Percentiles rank a stretch among this genome's conserved stretches.
These are phyloP conservation scores for Benitochromis conjunctus DNA, from an alignment of 2,113 vertebrate genomes.

Conservation along the genomic window DNA sequence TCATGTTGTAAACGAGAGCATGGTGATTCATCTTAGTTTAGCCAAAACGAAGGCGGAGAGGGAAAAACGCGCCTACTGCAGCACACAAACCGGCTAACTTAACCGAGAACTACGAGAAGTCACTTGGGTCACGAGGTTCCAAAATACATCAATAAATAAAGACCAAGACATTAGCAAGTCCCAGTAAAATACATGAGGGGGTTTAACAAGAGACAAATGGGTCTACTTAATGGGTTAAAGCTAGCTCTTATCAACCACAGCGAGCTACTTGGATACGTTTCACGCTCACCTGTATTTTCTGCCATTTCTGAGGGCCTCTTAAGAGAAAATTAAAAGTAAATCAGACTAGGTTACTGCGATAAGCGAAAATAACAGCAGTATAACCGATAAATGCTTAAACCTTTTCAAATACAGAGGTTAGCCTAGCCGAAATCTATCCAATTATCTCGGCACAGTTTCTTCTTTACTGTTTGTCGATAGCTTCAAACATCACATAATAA, in stretches of 20 bases:
- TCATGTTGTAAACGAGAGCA: background rate
- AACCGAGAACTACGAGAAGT: background rate
- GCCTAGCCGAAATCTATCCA: background rate
- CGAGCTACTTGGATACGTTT: conserved; percentile 25
- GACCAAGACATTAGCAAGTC: fast-evolving
- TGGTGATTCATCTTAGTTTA: background rate
- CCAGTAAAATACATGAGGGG: background rate
- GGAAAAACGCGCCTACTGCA: background rate
- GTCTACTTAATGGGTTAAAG: background rate
- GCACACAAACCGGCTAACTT: fast-evolving
- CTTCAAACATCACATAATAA: background rate
- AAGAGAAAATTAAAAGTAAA: background rate
- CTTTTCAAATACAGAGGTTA: background rate
- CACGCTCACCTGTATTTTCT: conserved; percentile 57
- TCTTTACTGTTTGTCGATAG: background rate
- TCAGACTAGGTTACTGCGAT: background rate
- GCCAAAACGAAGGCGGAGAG: background rate
- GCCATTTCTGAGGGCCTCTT: conserved; percentile 34
- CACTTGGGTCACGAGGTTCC: background rate
- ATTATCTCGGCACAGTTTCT: conserved; percentile 14
- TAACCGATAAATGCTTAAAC: background rate
- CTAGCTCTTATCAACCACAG: background rate
- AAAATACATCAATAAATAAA: background rate
- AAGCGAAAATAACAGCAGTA: background rate
- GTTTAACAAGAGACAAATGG: fast-evolving